phyloP scores from a whole-genome alignment of 2,113 vertebrate species.

The Myxocyprinus asiaticus region DNA sequence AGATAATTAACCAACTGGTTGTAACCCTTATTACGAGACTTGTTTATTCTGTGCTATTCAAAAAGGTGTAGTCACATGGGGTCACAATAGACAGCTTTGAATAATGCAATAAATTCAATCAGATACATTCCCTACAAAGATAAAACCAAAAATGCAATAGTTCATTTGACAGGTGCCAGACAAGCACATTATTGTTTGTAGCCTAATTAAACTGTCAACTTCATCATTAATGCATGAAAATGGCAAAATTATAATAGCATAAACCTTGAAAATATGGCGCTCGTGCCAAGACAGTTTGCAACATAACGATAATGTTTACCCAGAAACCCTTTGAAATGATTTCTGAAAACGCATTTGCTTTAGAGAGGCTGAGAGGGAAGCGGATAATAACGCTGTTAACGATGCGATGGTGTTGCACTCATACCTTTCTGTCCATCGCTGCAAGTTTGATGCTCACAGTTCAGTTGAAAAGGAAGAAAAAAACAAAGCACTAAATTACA shows the following conservation, averaged over 20 bases:
- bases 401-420: constrained; percentile 42
- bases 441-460: constrained; percentile 42
- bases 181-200: neutral
- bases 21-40: neutral
- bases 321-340: constrained; percentile 3
- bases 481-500: neutral
- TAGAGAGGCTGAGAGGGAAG: neutral
- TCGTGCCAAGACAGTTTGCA: neutral
- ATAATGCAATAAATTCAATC: too few relatives aligned
- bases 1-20: neutral
- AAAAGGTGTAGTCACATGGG: too few relatives aligned
- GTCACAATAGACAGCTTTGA: too few relatives aligned
- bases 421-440: constrained; percentile 64
- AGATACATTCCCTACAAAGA: neutral
- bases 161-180: constrained; percentile 20
- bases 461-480: neutral
- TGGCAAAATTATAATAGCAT: neutral
- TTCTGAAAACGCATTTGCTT: neutral
- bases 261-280: neutral
- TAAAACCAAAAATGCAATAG: neutral
- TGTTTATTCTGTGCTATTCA: neutral
- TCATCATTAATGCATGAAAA: neutral
- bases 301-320: neutral
- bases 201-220: too few relatives aligned
- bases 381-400: constrained; percentile 22